A percentile compares a stretch with the other conserved stretches of the same genome.
phyloP scores from a whole-genome alignment of 2,797 vertebrate species.

The Natrix natrix region DNA sequence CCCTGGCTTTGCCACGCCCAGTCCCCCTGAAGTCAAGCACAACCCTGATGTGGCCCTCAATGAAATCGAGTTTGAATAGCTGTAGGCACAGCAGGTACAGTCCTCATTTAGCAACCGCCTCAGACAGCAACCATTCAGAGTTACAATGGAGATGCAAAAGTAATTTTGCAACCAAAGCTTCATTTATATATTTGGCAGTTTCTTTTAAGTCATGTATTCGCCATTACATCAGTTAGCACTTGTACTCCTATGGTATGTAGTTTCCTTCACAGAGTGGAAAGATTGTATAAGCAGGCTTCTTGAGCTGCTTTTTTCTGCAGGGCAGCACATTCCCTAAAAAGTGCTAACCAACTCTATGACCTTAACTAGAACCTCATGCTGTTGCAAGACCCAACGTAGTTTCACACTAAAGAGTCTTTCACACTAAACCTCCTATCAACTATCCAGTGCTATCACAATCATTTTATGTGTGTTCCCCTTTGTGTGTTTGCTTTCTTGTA shows the following conservation, averaged over 20 bases:
- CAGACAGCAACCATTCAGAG: not conserved
- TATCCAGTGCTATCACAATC: not conserved
- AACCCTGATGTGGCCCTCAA: no score
- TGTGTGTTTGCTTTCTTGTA: not conserved
- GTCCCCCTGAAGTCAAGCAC: no score
- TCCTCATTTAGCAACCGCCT: not conserved
- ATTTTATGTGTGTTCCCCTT: not conserved
- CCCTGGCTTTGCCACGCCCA: no score
- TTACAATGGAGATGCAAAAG: no score
- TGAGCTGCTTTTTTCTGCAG: not conserved
- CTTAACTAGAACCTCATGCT: not conserved
- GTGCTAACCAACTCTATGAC: not conserved
- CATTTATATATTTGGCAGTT: not conserved
- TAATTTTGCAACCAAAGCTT: not conserved
- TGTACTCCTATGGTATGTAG: not conserved
- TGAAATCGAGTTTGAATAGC: no score
- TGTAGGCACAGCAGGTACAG: not conserved
- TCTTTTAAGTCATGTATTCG: not conserved
- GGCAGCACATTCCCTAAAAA: not conserved
- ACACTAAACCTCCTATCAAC: not conserved
- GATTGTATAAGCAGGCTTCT: not conserved
- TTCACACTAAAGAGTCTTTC: not conserved
- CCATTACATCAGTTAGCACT: not conserved
- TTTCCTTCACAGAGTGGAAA: not conserved
- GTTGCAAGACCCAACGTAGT: not conserved